Percentiles rank a stretch among this genome's conserved stretches.
Conservation (phyloP, 2,797 vertebrate species). For the Tarsius wallacei region DNA sequence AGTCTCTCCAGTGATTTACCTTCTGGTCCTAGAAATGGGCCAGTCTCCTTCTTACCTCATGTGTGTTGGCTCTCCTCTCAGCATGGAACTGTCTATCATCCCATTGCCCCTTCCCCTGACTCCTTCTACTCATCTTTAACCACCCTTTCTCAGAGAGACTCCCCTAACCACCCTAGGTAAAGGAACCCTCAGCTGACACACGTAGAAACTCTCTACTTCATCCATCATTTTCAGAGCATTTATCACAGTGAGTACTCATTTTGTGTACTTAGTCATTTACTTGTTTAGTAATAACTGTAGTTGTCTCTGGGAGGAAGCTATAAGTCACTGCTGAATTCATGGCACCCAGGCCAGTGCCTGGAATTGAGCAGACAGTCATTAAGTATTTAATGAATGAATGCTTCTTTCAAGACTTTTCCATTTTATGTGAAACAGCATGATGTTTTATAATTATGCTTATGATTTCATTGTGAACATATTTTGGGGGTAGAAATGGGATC, state of each 20-base stretch:
- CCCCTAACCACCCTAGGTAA: neutral
- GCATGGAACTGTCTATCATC: neutral
- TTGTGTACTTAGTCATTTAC: neutral
- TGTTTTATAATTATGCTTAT: conserved; percentile 31
- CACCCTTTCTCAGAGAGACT: neutral
- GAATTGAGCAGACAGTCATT: neutral
- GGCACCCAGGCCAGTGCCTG: neutral
- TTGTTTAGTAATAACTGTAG: neutral
- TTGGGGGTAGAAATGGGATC: neutral
- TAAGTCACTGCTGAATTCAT: neutral
- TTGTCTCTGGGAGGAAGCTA: neutral
- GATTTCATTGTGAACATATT: neutral
- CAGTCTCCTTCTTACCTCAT: neutral
- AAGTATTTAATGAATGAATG: neutral
- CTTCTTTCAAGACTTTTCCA: neutral
- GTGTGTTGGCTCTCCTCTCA: neutral
- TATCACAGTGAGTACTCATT: neutral
- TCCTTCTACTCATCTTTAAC: neutral
- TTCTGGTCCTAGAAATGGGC: neutral
- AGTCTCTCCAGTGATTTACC: neutral
- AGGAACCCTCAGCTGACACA: neutral
- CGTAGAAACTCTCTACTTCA: neutral
- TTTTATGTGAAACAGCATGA: neutral
- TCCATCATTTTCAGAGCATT: neutral
- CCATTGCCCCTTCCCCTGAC: neutral